Base-by-base conservation (phyloP, 2,888 invertebrate genomes). In the Tetragonisca angustula region DNA sequence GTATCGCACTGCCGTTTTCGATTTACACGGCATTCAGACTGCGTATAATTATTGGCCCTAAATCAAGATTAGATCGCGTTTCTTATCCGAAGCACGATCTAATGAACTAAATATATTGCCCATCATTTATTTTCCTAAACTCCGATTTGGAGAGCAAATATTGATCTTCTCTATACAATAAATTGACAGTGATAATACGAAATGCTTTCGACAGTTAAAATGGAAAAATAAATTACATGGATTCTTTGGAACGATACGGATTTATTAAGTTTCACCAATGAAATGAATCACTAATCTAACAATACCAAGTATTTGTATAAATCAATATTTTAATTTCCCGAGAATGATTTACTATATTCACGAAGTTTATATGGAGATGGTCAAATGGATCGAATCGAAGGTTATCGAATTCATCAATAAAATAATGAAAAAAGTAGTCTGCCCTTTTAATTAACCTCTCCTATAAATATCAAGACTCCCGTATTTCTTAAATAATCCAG, bases 21-120 rank as follows among this genome's bases (percentile, higher is more conserved):
- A 76, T 73, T 84, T 79, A 74, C 36, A 70, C 69, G 52, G 69
- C 21, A 67, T 85, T 85, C 84, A 85, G 76, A 49, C 13, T 43
- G 70, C 11, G 62, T 65, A 70, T 36, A 69, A 76, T 49, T 49
- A 27, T 85, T 85, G 76, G 85, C 75, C 61, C 50, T 56, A 68
- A 24, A 69, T 73, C 84, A 80, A 79, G 54, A 71, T 19, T 32
- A 32, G 32, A 32, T 17, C 17, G 19, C n/a, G 27, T n/a, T 59
- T 49, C 50, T 62, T 52, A 83, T 71, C 54, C 6, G 49, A 43
- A 50, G 17, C 56, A 15, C n/a, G 68, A 62, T 72, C 70, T 76
- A 64, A 69, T 32, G 43, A 32, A 56, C 72, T 76, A 83, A 83
- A 72, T 59, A 83, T 83, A 83, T 76, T 64, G 15, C 0, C 11